These are phyloP conservation scores for Fabriciana adippe DNA, from an alignment of 2,888 invertebrate species.

Conservation along the genomic window DNA sequence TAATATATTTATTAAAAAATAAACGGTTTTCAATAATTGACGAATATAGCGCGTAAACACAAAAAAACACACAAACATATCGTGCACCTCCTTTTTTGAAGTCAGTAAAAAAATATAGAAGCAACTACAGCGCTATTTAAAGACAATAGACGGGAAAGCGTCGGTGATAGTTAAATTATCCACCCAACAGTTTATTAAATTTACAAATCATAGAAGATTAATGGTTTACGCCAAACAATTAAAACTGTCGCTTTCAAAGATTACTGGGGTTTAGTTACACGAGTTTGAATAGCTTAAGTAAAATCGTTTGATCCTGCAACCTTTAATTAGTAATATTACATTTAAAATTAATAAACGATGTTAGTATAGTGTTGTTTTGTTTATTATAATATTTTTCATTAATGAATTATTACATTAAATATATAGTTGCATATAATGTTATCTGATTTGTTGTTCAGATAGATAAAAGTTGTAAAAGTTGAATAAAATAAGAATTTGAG, in stretches of 20 bases:
- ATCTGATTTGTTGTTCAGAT: no score
- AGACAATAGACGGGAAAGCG: neutral
- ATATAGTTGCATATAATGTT: neutral
- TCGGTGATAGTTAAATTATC: neutral
- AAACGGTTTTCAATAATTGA: no score
- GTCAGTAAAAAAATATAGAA: neutral
- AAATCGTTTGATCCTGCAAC: constrained; percentile 6
- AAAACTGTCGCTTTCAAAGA: constrained; percentile 13
- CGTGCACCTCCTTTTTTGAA: no score
- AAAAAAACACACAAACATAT: no score
- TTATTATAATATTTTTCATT: neutral
- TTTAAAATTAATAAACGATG: neutral
- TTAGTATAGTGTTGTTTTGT: neutral
- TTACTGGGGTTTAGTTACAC: constrained; percentile 12
- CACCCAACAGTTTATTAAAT: constrained; percentile 1
- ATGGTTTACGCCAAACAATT: constrained; percentile 13
- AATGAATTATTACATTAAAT: neutral
- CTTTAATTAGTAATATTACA: constrained; percentile 3
- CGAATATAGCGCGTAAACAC: no score
- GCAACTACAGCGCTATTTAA: neutral
- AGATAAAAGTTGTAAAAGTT: no score
- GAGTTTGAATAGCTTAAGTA: constrained; percentile 11
- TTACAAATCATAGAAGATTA: constrained; percentile 19
- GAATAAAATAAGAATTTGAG: no score
- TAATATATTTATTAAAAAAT: no score